Evolutionary conservation across 1,140 invertebrate species (phyloP).

Genomic region (Ips nitidus): DNA sequence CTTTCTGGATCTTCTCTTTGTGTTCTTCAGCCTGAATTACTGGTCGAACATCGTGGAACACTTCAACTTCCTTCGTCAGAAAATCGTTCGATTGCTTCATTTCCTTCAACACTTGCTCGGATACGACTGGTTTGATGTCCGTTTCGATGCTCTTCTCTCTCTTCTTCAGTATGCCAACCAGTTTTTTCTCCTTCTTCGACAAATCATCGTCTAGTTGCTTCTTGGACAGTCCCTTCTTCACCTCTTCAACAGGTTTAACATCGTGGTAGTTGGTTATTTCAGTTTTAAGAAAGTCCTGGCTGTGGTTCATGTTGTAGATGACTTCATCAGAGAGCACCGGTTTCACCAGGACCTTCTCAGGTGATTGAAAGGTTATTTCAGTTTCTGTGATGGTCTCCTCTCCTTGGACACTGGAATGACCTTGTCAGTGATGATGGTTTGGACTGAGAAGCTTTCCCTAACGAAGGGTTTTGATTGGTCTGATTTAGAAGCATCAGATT

Average conservation of each 20-base stretch:
- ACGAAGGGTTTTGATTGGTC: conserved; percentile 23
- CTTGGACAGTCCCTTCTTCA: background rate
- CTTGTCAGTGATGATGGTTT: conserved; percentile 24
- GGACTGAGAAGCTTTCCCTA: conserved; percentile 28
- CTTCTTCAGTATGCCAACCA: conserved; percentile 23
- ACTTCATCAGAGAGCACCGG: conserved; percentile 32
- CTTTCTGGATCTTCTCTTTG: conserved; percentile 1
- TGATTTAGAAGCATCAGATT: conserved; percentile 15
- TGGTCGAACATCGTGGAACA: conserved; percentile 34
- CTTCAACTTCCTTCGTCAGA: conserved; percentile 25
- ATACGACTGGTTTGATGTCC: conserved; percentile 17
- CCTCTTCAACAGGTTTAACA: conserved; percentile 31
- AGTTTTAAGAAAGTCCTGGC: conserved; percentile 24
- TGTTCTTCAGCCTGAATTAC: conserved; percentile 6
- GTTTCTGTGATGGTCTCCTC: conserved; percentile 27
- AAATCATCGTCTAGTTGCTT: conserved; percentile 11
- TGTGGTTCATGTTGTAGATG: conserved; percentile 34
- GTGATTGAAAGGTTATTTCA: conserved; percentile 14
- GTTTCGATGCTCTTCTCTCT: conserved; percentile 11
- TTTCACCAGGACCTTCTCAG: conserved; percentile 22
- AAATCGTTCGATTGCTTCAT: conserved; percentile 29
- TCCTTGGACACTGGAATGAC: conserved; percentile 16
- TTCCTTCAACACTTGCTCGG: conserved; percentile 3
- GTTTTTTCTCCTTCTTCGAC: conserved; percentile 20
- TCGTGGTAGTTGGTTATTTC: conserved; percentile 35